Evolutionary conservation across 1,140 invertebrate genomes (phyloP), one percentile per base, ranked within the genome.

Genomic region (Pogonomyrmex barbatus): DNA sequence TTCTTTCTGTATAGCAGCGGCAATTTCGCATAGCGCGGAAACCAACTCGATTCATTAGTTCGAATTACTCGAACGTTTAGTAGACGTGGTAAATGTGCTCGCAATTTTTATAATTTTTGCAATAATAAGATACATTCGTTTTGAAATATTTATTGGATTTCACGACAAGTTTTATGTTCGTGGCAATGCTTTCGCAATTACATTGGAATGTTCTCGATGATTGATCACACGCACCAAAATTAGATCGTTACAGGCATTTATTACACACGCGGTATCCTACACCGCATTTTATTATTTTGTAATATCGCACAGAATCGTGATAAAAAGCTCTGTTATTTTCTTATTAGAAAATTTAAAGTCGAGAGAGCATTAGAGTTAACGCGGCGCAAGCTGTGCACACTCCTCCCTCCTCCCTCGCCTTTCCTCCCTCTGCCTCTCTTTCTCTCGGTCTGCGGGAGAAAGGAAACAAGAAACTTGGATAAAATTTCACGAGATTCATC

Each of bases 331-430:
- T 33, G 17, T 47, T 42, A 42, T 73, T 73, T 42, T 17, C 75
- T 75, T 75, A 83, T 84, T 84, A 76, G 70, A 84, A 84, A 84
- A 36, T 84, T 84, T 76, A 76, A 76, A 84, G 70, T 84, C 70
- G 81, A 84, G 36, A 42, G 42, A 52, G 56, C 45, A 50, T 84
- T 84, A 73, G 24, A 24, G 45, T 30, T 50, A 30, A 62, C 42
- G 42, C 56, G 56, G 10, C 42, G n/a, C 39, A 8, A 77, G 30
- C 75, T 24, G 24, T 24, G 24, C 24, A 24, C 24, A 24, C 24
- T 24, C 24, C 24, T 24, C 24, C 24, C 24, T 24, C 24, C 24
- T 24, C 2, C 30, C 24, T 0, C 30, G 4, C 24, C 24, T 24
- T 60, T 8, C 30, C 58, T n/a, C 33, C 30, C 4, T 33, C 39